These are phyloP conservation scores for Centropus bengalensis DNA, from an alignment of 2,113 vertebrate genomes.

Conservation along the genomic window DNA sequence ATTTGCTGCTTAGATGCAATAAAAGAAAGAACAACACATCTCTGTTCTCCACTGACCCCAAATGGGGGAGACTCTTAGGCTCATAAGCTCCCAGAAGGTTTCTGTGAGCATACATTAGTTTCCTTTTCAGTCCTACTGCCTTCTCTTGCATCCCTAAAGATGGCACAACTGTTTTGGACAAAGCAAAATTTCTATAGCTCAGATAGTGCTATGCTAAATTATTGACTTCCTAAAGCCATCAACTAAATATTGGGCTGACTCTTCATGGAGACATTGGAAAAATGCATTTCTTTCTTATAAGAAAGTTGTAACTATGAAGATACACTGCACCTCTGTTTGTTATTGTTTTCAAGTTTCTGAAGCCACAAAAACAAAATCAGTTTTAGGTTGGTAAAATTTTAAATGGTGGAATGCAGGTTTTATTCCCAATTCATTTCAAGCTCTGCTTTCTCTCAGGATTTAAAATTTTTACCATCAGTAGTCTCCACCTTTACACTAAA, in stretches of 20 bases:
- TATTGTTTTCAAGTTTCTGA: slow-evolving; percentile 57
- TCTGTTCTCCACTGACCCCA: neutral
- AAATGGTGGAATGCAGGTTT: neutral
- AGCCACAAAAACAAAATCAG: neutral
- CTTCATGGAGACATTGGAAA: slow-evolving; percentile 55
- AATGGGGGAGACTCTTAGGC: neutral
- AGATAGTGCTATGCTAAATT: neutral
- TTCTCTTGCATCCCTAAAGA: neutral
- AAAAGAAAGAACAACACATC: neutral
- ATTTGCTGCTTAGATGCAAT: neutral
- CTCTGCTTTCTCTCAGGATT: neutral
- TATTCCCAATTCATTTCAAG: neutral
- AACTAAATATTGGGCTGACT: slow-evolving; percentile 37
- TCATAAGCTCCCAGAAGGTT: neutral
- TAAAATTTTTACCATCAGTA: neutral
- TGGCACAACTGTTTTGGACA: neutral
- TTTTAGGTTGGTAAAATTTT: slow-evolving; percentile 50
- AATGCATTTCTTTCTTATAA: slow-evolving; percentile 36
- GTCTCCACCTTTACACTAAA: neutral
- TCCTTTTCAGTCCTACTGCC: neutral
- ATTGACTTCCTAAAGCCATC: neutral
- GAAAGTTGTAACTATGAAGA: slow-evolving; percentile 35
- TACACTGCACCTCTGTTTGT: neutral
- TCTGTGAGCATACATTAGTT: neutral
- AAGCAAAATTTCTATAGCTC: neutral